Evolutionary conservation across 2,888 invertebrate species (phyloP), one percentile per base, ranked within the genome.

Genomic region (Eupithecia centaureata): DNA sequence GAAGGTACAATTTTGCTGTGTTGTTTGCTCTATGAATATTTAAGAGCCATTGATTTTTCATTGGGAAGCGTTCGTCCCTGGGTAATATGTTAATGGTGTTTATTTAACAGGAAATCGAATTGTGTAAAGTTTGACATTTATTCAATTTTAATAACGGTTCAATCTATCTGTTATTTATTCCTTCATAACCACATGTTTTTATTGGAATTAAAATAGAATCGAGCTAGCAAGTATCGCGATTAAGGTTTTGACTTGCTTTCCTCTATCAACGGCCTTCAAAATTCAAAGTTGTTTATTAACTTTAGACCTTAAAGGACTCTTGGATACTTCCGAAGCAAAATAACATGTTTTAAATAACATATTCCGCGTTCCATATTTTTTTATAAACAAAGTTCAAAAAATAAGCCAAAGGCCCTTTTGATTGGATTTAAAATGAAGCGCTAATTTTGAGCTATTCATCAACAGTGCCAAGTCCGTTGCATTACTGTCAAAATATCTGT

Each of bases 401-500:
- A 22, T 32, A 25, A 67, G n/a, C 12, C 30, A 61, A 65, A 70
- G 28, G 22, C 61, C 25, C 22, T 69, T 57, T 59, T 28, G 27
- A 73, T 60, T 69, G 70, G 57, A 76, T 75, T 70, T 72, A 78
- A 79, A 77, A 78, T 76, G 80, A 82, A 82, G 76, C 70, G 77
- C 80, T 82, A 85, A 84, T 85, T 86, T 84, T 77, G 77, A 81
- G 67, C 79, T 73, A 76, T 77, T 75, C 79, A 79, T 82, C 79
- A 75, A 71, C 72, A 81, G 82, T 62, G 83, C 59, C 64, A 58
- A 86, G 83, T 86, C 84, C 89, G 90, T 91, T 92, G 92, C 91
- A 91, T 91, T 92, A 91, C 84, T 93, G 93, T 93, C 92, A 93
- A 91, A 92, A 92, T 92, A 93, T 86, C 92, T 92, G 92, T 93